phyloP scores from a whole-genome alignment of 2,888 invertebrate species.

The Drosophila dives region DNA sequence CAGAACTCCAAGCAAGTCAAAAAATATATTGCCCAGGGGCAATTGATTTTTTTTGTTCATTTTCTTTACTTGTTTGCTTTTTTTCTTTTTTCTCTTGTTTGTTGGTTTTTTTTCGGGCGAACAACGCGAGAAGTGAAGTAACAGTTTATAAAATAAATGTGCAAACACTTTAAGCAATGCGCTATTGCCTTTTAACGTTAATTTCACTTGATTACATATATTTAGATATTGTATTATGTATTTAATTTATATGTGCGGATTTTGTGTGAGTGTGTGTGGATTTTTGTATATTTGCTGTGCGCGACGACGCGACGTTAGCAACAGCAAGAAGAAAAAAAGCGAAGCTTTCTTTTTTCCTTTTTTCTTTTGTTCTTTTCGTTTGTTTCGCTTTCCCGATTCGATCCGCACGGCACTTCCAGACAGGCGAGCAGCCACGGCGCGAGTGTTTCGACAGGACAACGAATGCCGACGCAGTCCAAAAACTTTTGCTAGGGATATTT shows the following conservation, averaged over 20 bases:
- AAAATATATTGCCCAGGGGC: slow-evolving; percentile 56
- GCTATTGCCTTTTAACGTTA: slow-evolving; percentile 10
- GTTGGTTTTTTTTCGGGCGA: slow-evolving; percentile 25
- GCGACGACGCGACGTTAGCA: slow-evolving; percentile 69
- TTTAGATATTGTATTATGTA: slow-evolving; percentile 37
- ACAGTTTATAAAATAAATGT: slow-evolving; percentile 16
- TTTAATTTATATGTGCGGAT: slow-evolving; percentile 49
- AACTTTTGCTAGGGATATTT: slow-evolving; percentile 69
- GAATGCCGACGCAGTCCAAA: slow-evolving; percentile 64
- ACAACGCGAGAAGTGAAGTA: slow-evolving; percentile 15
- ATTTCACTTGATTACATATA: slow-evolving; percentile 33
- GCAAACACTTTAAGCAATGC: slow-evolving; percentile 31
- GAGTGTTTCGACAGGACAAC: slow-evolving; percentile 63
- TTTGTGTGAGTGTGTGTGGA: slow-evolving; percentile 16
- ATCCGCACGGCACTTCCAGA: slow-evolving; percentile 77
- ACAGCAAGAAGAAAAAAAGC: slow-evolving; percentile 54
- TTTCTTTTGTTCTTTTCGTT: slow-evolving; percentile 18
- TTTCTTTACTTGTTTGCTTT: slow-evolving; percentile 24
- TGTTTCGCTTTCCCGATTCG: slow-evolving; percentile 26
- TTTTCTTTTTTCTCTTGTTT: slow-evolving; percentile 8
- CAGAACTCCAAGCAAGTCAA: slow-evolving; percentile 22
- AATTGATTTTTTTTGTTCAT: slow-evolving; percentile 68
- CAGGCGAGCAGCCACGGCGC: slow-evolving; percentile 76
- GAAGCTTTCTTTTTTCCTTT: slow-evolving; percentile 39
- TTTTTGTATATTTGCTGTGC: slow-evolving; percentile 43